Percentiles rank a stretch among this genome's conserved stretches.
phyloP scores from a whole-genome alignment of 2,797 vertebrate species.

The Lateolabrax maculatus region DNA sequence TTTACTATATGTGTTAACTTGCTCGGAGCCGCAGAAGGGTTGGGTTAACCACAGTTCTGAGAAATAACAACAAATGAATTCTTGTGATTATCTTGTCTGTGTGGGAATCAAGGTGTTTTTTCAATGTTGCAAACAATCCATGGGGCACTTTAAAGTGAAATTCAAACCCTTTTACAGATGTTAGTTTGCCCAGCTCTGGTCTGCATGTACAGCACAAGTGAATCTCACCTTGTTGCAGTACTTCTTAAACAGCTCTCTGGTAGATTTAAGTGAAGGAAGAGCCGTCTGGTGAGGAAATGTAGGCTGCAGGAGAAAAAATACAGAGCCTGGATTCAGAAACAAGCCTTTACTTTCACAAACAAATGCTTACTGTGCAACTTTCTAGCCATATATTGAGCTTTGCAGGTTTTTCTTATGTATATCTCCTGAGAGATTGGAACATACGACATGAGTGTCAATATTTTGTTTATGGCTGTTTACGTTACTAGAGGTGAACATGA shows the following conservation, averaged over 20 bases:
- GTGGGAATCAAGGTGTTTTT: neutral
- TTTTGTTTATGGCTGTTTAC: neutral
- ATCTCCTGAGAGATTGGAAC: too few species aligned
- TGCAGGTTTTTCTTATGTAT: neutral
- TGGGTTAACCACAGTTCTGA: neutral
- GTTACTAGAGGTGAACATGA: neutral
- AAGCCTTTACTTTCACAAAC: neutral
- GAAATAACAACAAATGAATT: too few species aligned
- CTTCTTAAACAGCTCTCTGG: slow-evolving; percentile 71
- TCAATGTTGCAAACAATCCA: neutral
- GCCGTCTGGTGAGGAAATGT: slow-evolving; percentile 58
- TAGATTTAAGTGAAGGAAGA: slow-evolving; percentile 61
- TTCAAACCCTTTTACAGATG: neutral
- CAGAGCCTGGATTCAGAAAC: neutral
- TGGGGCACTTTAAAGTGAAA: neutral
- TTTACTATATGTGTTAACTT: neutral
- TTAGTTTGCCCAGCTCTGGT: neutral
- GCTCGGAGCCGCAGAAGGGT: neutral
- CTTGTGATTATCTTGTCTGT: neutral
- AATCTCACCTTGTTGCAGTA: slow-evolving; percentile 76
- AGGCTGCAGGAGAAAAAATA: slow-evolving; percentile 49
- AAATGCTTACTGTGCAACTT: neutral
- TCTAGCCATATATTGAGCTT: neutral
- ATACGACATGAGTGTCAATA: too few species aligned
- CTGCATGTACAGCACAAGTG: neutral